Percentiles rank a stretch among this genome's conserved stretches.
Conservation (phyloP, 2,888 invertebrate species). For the Allophyes oxyacanthae region DNA sequence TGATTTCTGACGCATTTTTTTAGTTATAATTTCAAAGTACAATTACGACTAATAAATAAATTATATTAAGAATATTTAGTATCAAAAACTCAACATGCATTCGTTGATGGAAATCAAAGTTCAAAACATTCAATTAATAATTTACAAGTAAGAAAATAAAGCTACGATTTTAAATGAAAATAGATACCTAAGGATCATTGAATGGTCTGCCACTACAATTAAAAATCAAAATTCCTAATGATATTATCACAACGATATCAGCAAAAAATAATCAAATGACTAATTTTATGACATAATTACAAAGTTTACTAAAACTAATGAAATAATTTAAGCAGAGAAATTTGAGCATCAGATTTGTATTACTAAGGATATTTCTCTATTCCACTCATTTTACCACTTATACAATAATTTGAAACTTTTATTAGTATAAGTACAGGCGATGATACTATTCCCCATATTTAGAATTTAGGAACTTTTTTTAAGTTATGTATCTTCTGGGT, state of each 20-base stretch:
- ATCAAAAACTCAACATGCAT: conserved; percentile 70
- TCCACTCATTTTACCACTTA: conserved; percentile 80
- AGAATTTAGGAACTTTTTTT: conserved; percentile 35
- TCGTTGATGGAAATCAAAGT: conserved; percentile 67
- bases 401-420: conserved; percentile 78
- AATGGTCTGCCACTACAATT: conserved; percentile 71
- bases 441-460: conserved; percentile 7
- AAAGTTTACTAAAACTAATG: conserved; percentile 72
- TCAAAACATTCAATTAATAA: conserved; percentile 62
- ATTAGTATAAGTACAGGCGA: background rate
- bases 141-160: conserved; percentile 67
- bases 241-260: conserved; percentile 70
- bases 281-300: conserved; percentile 66
- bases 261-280: conserved; percentile 75
- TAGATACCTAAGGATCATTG: conserved; percentile 55
- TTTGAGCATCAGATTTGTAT: conserved; percentile 85
- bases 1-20: conserved; percentile 52
- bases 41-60: conserved; percentile 30
- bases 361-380: conserved; percentile 50
- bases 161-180: conserved; percentile 67
- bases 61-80: conserved; percentile 26
- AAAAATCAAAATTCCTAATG: conserved; percentile 69
- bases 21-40: conserved; percentile 24
- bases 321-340: conserved; percentile 77
- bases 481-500: background rate